phyloP scores from a whole-genome alignment of 2,113 vertebrate genomes.

The Chloroceryle aenea region DNA sequence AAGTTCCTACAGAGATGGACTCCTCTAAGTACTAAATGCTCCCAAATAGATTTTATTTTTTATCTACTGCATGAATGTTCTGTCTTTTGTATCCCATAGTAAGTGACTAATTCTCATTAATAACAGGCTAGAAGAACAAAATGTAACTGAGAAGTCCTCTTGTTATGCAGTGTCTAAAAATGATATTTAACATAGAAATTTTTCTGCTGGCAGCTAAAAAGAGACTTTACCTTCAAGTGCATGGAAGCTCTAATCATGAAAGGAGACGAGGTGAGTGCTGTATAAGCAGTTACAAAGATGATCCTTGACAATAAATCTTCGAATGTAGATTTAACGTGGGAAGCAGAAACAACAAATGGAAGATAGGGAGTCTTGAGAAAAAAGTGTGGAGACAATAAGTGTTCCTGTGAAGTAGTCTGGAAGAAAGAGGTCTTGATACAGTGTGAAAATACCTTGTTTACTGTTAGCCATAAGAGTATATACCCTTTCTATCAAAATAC shows the following conservation, averaged over 20 bases:
- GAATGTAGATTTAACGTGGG: background rate
- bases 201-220: background rate
- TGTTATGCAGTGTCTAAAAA: conserved; percentile 12
- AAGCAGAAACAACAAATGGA: background rate
- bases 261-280: background rate
- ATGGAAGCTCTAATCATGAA: background rate
- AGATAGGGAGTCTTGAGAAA: background rate
- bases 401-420: background rate
- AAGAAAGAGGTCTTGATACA: background rate
- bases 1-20: background rate
- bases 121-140: conserved; percentile 15
- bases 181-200: background rate
- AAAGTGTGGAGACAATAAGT: rapidly evolving
- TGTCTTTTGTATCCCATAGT: background rate
- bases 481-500: background rate
- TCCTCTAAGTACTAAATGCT: background rate
- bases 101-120: conserved; percentile 33
- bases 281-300: background rate
- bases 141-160: conserved; percentile 14
- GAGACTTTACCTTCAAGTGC: background rate
- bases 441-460: background rate
- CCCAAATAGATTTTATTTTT: background rate
- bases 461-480: background rate
- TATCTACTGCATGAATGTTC: background rate
- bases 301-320: background rate